A percentile compares a stretch with the other conserved stretches of the same genome.
These are phyloP conservation scores for Corapipo altera DNA, from an alignment of 2,113 vertebrate genomes.

Conservation along the genomic window DNA sequence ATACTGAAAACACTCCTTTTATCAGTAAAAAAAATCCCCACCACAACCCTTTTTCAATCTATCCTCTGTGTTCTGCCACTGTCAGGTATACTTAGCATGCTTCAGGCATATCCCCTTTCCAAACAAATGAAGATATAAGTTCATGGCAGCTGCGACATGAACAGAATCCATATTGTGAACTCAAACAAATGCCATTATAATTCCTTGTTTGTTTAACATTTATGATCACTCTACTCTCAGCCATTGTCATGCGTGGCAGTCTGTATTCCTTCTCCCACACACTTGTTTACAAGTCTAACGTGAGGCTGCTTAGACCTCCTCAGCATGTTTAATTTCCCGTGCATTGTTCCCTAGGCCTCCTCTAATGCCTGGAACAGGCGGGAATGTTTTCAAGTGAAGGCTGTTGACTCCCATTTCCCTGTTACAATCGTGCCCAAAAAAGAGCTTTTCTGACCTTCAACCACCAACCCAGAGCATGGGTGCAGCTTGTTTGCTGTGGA, in stretches of 20 bases:
- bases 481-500: not conserved
- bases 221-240: not conserved
- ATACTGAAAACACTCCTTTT: not conserved
- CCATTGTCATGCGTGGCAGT: not conserved
- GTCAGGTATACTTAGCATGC: not conserved
- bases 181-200: not conserved
- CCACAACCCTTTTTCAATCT: not conserved
- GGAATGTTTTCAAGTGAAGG: not conserved
- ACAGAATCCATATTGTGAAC: not conserved
- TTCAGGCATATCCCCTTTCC: not conserved
- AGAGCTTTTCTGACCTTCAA: not conserved
- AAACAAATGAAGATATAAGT: conserved; percentile 12
- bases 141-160: not conserved
- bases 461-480: not conserved
- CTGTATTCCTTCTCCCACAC: not conserved
- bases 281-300: not conserved
- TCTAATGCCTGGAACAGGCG: not conserved
- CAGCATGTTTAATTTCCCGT: not conserved
- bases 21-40: not conserved
- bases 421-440: not conserved
- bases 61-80: not conserved
- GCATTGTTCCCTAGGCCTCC: not conserved
- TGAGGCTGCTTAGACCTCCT: not conserved
- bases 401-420: not conserved
- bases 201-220: conserved; percentile 9